Percentiles rank a stretch among this genome's conserved stretches.
Conservation (phyloP, 1,140 invertebrate species). For the Caenorhabditis latens region DNA sequence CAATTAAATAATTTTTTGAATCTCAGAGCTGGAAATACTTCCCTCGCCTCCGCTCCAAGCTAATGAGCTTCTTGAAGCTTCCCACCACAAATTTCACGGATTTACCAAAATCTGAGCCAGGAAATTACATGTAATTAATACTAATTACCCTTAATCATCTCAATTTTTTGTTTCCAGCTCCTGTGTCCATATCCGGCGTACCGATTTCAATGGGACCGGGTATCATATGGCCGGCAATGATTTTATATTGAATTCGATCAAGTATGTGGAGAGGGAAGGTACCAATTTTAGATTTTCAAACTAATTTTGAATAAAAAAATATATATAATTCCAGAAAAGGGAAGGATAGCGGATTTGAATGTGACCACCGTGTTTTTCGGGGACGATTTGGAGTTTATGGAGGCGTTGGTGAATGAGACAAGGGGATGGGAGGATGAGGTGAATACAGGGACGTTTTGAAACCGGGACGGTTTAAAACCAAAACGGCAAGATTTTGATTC, state of each 20-base stretch:
- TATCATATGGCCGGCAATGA: background rate
- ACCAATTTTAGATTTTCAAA: no score
- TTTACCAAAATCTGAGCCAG: background rate
- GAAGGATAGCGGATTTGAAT: background rate
- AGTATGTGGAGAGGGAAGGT: background rate
- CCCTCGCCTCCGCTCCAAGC: background rate
- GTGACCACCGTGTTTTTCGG: background rate
- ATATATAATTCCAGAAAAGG: background rate
- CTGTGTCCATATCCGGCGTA: background rate
- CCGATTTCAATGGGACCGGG: background rate
- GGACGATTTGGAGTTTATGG: background rate
- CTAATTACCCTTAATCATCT: background rate
- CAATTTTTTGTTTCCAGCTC: background rate
- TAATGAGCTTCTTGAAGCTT: background rate
- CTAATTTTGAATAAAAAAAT: background rate
- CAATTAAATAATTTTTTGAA: background rate
- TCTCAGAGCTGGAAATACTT: slow-evolving; percentile 12
- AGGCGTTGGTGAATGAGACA: background rate
- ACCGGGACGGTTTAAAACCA: no score
- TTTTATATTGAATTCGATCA: background rate
- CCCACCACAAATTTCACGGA: background rate
- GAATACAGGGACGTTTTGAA: no score
- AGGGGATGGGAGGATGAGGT: background rate
- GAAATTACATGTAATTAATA: background rate
- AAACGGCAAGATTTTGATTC: no score